phyloP scores from a whole-genome alignment of 2,113 vertebrate species.

The Vombatus ursinus region DNA sequence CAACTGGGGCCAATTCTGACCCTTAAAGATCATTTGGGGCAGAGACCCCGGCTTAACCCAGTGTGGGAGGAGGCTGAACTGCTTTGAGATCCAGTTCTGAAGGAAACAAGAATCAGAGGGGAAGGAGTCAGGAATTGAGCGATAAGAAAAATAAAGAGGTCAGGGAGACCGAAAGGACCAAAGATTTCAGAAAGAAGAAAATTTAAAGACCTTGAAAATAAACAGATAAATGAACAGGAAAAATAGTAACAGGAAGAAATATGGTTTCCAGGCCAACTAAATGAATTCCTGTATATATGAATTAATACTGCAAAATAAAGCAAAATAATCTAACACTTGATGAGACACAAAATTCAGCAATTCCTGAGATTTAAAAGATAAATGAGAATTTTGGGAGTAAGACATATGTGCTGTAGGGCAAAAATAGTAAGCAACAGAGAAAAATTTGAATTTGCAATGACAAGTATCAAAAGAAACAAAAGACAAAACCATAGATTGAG shows the following conservation, averaged over 20 bases:
- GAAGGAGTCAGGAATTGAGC: not conserved
- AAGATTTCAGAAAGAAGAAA: not conserved
- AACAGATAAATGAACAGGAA: not conserved
- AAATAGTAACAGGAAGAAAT: not conserved
- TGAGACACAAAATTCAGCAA: not conserved
- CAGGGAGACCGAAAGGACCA: not conserved
- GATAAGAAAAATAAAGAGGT: not conserved
- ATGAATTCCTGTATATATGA: not conserved
- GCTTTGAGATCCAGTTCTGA: not conserved
- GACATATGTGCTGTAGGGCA: not conserved
- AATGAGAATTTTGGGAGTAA: not conserved
- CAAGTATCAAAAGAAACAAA: no score
- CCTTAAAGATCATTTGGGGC: not conserved
- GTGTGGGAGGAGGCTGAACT: not conserved
- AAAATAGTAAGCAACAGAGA: no score
- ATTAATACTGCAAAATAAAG: not conserved
- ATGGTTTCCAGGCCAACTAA: not conserved
- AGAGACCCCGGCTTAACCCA: not conserved
- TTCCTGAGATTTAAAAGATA: not conserved
- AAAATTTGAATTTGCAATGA: no score
- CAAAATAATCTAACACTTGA: not conserved
- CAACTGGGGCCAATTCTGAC: not conserved
- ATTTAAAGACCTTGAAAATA: not conserved
- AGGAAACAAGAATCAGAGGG: not conserved
- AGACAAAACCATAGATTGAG: no score